Conservation (phyloP, 2,888 invertebrate species). For the Cosmorhoe ocellata region DNA sequence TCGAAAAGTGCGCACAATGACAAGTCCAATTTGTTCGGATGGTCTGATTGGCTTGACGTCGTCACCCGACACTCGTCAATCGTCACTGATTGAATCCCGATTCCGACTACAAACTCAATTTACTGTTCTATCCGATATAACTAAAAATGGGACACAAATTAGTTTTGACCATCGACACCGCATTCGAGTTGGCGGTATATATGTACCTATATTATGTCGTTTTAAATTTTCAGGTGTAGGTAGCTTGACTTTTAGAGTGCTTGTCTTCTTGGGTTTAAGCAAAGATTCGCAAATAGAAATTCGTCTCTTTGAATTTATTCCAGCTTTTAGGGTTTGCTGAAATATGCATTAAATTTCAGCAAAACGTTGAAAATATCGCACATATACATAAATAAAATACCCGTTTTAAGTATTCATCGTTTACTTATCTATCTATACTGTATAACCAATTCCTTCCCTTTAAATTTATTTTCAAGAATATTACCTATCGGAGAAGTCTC, state of each 20-base stretch:
- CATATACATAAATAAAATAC: no score
- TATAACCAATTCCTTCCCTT: no score
- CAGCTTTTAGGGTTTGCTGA: not conserved
- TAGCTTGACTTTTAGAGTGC: not conserved
- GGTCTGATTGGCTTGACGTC: slow-evolving; percentile 66
- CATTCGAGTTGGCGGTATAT: not conserved
- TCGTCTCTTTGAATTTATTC: not conserved
- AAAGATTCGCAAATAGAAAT: not conserved
- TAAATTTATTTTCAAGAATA: slow-evolving; percentile 30
- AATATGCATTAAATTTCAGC: no score
- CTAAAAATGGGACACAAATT: slow-evolving; percentile 48
- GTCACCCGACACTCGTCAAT: slow-evolving; percentile 51
- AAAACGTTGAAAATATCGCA: no score
- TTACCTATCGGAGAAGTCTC: slow-evolving; percentile 7
- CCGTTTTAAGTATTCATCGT: no score
- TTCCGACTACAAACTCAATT: slow-evolving; percentile 63
- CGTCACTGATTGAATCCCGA: slow-evolving; percentile 65
- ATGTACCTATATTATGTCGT: no score
- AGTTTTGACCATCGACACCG: slow-evolving; percentile 31
- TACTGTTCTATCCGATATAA: slow-evolving; percentile 45
- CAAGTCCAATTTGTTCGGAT: slow-evolving; percentile 65
- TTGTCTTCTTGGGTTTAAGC: slow-evolving; percentile 1
- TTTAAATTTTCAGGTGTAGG: slow-evolving; percentile 2
- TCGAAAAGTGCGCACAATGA: slow-evolving; percentile 36
- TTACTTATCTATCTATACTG: no score